A percentile compares a stretch with the other conserved stretches of the same genome.
Evolutionary conservation across 2,113 vertebrate species (phyloP).

Genomic region (Casuarius casuarius): DNA sequence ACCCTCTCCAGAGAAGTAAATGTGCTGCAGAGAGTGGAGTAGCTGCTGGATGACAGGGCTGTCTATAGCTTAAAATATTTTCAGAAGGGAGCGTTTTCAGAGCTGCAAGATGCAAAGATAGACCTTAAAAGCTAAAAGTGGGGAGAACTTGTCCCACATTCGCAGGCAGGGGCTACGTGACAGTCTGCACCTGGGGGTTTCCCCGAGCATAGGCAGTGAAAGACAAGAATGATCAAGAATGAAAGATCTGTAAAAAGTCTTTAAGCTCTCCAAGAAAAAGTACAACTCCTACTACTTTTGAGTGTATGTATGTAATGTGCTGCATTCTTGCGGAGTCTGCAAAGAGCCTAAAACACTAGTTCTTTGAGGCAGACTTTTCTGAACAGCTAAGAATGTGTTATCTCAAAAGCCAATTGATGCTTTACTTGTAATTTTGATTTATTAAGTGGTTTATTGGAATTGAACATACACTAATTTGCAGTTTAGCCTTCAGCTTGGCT

Average conservation of each 20-base stretch:
- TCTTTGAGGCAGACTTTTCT: neutral
- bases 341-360: neutral
- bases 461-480: neutral
- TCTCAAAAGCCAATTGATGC: neutral
- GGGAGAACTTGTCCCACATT: neutral
- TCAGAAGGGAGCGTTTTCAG: neutral
- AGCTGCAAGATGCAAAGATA: neutral
- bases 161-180: neutral
- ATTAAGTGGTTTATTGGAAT: neutral
- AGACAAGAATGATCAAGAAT: neutral
- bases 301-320: rapidly evolving
- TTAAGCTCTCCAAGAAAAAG: neutral
- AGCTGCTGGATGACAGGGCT: neutral
- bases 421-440: neutral
- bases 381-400: neutral
- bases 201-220: neutral
- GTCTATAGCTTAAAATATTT: neutral
- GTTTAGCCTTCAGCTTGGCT: neutral
- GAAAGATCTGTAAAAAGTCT: neutral
- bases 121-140: neutral
- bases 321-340: neutral
- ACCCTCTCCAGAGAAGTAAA: neutral
- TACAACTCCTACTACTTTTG: neutral
- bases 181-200: neutral
- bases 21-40: neutral